Evolutionary conservation across 2,113 vertebrate species (phyloP), one percentile per base, ranked within the genome.

Genomic region (Gymnobelideus leadbeateri): DNA sequence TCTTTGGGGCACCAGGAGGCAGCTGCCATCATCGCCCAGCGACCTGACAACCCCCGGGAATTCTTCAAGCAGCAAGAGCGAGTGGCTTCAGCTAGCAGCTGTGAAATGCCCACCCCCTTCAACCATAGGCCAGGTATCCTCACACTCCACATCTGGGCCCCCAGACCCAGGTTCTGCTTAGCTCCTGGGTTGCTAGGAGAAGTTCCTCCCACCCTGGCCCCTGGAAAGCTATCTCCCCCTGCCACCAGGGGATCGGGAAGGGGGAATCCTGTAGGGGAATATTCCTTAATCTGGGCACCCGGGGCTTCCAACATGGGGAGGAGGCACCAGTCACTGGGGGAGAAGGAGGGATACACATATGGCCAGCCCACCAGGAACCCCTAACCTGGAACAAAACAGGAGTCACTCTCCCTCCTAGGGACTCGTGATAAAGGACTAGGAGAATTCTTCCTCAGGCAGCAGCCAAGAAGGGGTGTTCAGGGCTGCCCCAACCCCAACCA

Each of bases 1-100:
- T 26, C 43, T 25, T 21, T 10, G 0, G 89, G 0, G 95, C 95
- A 90, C 54, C 98, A 99, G 99, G 99, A 99, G 98, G 99, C 99
- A 25, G 99, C 99, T 47, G 99, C 99, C 97, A 99, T 99, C 97
- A 99, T 99, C 2, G 99, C 99, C 94, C 99, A 99, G 98, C 98
- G 99, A 50, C 99, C 99, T 0, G 99, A 99, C 97, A 99, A 99
- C 98, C 99, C 99, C 0, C 98, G 99, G 53, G 99, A 99, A 95
- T 99, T 99, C 97, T 99, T 99, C 98, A 99, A 99, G 98, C 99
- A 99, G 98, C 99, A 99, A 97, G 99, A 99, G 98, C 98, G 99
- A 97, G 99, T 99, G 49, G 98, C 99, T 5, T 98, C 99, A 0
- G 98, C 98, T 55, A 98, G 98, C 98, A 99, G 99, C 49, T 98